phyloP scores from a whole-genome alignment of 2,797 vertebrate species.

The Bradypodion ventrale region DNA sequence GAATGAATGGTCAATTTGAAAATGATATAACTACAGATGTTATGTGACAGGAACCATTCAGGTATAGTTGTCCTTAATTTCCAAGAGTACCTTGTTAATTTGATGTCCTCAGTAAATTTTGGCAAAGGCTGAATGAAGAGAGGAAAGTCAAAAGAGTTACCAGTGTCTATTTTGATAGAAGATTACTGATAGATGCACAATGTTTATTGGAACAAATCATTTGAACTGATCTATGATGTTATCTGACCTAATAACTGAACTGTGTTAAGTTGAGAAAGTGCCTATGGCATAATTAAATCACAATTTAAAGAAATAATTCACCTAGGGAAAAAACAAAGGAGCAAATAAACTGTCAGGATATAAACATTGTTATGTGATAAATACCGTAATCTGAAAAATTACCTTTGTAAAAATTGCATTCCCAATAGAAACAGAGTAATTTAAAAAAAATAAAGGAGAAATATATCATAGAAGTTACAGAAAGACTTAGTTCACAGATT shows the following conservation, averaged over 20 bases:
- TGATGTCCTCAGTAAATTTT: background rate
- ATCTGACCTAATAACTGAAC: background rate
- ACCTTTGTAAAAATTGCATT: background rate
- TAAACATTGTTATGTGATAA: background rate
- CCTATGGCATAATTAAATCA: conserved; percentile 6
- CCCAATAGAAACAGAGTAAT: background rate
- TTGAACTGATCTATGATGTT: background rate
- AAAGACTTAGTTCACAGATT: background rate
- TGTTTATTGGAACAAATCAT: conserved; percentile 1
- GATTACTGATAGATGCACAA: background rate
- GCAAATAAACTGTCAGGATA: background rate
- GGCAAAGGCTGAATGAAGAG: background rate
- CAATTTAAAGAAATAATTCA: background rate
- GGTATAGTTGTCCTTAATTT: background rate
- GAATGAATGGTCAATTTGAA: background rate
- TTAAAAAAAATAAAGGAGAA: background rate
- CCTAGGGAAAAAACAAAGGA: background rate
- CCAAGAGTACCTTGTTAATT: background rate
- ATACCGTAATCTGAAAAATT: background rate
- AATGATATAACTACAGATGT: background rate
- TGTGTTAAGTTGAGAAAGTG: background rate
- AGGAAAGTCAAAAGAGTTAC: background rate
- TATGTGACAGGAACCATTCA: background rate
- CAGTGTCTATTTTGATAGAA: background rate
- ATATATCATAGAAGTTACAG: background rate